These are phyloP conservation scores for Laodelphax striatellus DNA, from an alignment of 1,140 invertebrate genomes.

Conservation along the genomic window DNA sequence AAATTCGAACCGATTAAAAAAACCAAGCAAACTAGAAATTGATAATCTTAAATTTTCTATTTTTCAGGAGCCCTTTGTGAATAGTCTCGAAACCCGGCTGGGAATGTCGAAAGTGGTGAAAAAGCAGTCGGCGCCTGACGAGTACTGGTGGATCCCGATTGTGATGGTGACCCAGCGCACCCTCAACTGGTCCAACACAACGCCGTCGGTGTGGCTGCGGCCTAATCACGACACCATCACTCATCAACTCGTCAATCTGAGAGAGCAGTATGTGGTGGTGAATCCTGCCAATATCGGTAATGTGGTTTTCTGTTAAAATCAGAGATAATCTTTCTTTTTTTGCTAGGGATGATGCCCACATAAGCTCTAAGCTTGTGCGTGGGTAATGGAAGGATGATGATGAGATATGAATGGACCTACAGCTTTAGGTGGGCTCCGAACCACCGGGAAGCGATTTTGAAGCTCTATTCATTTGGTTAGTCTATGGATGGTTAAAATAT, in stretches of 20 bases:
- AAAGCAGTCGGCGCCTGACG: slow-evolving; percentile 12
- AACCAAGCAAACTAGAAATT: too few relatives aligned
- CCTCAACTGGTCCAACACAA: background rate
- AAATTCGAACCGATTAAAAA: too few relatives aligned
- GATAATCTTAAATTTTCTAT: too few relatives aligned
- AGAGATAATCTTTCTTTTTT: too few relatives aligned
- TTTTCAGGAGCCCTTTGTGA: slow-evolving; percentile 23
- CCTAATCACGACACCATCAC: slow-evolving; percentile 11
- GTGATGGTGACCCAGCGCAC: background rate
- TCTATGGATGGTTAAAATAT: too few relatives aligned
- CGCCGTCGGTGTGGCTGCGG: slow-evolving; percentile 11
- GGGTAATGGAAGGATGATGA: too few relatives aligned
- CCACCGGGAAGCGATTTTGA: too few relatives aligned
- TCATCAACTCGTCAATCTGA: slow-evolving; percentile 1
- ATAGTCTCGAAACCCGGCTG: slow-evolving; percentile 17
- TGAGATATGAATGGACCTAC: too few relatives aligned
- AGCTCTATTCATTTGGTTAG: too few relatives aligned
- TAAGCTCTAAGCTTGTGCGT: too few relatives aligned
- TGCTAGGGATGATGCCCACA: too few relatives aligned
- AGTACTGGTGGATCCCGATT: slow-evolving; percentile 20
- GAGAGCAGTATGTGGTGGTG: slow-evolving; percentile 40
- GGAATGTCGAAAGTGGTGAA: slow-evolving; percentile 18
- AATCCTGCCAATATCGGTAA: slow-evolving; percentile 71
- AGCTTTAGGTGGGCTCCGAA: too few relatives aligned
- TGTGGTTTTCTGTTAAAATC: slow-evolving; percentile 2